These are phyloP conservation scores for Myiopsitta monachus DNA, from an alignment of 2,113 vertebrate genomes.

Conservation along the genomic window DNA sequence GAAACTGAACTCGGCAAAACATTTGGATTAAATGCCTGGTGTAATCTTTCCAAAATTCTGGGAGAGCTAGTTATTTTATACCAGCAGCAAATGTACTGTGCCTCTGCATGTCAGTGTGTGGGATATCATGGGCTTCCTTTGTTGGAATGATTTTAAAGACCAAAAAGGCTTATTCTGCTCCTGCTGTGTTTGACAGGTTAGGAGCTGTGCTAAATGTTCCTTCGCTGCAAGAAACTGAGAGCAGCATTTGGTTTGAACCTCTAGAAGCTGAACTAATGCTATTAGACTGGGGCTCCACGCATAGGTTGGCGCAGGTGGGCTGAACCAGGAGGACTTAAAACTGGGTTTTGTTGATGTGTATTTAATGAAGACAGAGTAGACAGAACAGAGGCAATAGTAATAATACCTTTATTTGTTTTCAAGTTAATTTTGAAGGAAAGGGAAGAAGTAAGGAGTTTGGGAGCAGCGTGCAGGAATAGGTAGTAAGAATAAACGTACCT, in stretches of 20 bases:
- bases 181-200: neutral
- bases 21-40: neutral
- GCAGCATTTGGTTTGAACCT: neutral
- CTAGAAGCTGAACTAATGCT: neutral
- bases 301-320: neutral
- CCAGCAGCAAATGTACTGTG: neutral
- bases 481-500: neutral
- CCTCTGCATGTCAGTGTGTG: neutral
- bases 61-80: neutral
- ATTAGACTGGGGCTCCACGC: neutral
- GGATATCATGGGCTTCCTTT: neutral
- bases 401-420: neutral
- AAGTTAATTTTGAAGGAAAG: neutral
- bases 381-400: neutral
- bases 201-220: neutral
- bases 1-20: neutral
- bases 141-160: neutral
- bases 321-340: neutral
- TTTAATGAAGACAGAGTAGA: neutral
- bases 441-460: neutral
- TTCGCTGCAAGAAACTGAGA: neutral
- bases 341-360: neutral
- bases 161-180: neutral
- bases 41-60: neutral
- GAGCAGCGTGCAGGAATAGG: rapidly evolving